These are phyloP conservation scores for Busseola fusca DNA, from an alignment of 2,888 invertebrate species.

Conservation along the genomic window DNA sequence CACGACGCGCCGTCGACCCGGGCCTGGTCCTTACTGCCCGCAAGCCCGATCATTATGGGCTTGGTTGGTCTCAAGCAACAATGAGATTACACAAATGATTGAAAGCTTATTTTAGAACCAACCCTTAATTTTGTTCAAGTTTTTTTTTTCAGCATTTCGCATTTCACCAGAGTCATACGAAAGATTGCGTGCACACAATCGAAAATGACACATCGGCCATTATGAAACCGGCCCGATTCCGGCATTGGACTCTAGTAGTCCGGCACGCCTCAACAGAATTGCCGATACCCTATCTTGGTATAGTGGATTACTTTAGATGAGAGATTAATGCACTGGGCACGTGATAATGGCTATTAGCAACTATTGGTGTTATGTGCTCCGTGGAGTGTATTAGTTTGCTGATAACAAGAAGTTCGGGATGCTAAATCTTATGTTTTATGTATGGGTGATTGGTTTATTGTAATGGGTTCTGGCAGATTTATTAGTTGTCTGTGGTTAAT, in stretches of 20 bases:
- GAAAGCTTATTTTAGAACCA: neutral
- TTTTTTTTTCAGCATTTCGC: neutral
- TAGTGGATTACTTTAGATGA: slow-evolving; percentile 67
- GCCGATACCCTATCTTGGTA: slow-evolving; percentile 64
- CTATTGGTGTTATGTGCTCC: slow-evolving; percentile 55
- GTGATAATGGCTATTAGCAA: slow-evolving; percentile 66
- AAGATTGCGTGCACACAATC: slow-evolving; percentile 60
- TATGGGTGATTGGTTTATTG: slow-evolving; percentile 5
- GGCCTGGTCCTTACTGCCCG: no score
- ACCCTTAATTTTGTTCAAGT: no score
- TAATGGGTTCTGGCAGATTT: slow-evolving; percentile 10
- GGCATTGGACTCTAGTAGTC: slow-evolving; percentile 44
- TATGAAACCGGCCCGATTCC: slow-evolving; percentile 58
- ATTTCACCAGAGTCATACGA: slow-evolving; percentile 8
- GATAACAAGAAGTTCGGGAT: slow-evolving; percentile 47
- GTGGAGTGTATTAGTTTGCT: slow-evolving; percentile 49
- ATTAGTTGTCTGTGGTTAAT: no score
- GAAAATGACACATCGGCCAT: slow-evolving; percentile 57
- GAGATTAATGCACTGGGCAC: slow-evolving; percentile 66
- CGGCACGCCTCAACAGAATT: slow-evolving; percentile 71
- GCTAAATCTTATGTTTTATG: slow-evolving; percentile 37
- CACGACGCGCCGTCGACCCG: no score
- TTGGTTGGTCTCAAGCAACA: neutral
- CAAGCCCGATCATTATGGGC: neutral
- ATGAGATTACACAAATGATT: neutral